Evolutionary conservation across 1,140 invertebrate genomes (phyloP).

Genomic region (Drosophila sturtevanti): DNA sequence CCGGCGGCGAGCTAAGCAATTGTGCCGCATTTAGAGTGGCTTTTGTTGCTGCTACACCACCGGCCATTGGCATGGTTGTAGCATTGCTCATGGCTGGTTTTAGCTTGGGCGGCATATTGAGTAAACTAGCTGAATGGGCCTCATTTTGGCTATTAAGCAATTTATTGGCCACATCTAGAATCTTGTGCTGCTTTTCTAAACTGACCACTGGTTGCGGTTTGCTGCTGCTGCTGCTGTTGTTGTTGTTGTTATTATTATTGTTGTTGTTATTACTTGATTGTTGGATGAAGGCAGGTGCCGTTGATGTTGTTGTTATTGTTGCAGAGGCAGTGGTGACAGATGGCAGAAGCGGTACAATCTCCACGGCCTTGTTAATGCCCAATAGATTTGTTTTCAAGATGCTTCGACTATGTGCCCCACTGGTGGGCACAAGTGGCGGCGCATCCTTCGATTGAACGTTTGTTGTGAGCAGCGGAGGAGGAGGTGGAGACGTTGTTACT

Average conservation of each 20-base stretch:
- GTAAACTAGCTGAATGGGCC: constrained; percentile 4
- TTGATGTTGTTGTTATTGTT: constrained; percentile 2
- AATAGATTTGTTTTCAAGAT: constrained; percentile 73
- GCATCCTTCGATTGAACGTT: constrained; percentile 48
- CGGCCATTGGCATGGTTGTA: neutral
- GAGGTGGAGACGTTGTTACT: constrained; percentile 7
- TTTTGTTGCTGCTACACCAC: constrained; percentile 23
- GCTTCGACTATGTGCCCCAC: constrained; percentile 62
- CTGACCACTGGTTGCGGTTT: neutral
- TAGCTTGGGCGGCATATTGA: constrained; percentile 16
- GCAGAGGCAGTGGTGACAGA: constrained; percentile 6
- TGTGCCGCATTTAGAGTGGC: constrained; percentile 35
- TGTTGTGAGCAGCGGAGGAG: neutral
- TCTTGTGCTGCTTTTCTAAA: constrained; percentile 57
- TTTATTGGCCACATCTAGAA: constrained; percentile 65
- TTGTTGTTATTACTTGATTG: constrained; percentile 10
- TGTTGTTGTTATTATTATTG: constrained; percentile 8
- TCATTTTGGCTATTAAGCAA: constrained; percentile 39
- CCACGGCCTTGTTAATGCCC: constrained; percentile 71
- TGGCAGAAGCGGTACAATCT: constrained; percentile 59
- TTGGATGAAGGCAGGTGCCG: constrained; percentile 8
- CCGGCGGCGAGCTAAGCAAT: constrained; percentile 70
- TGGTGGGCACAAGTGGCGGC: constrained; percentile 45
- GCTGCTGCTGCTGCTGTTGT: neutral
- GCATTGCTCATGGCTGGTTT: constrained; percentile 24